A percentile compares a stretch with the other conserved stretches of the same genome.
Conservation (phyloP, 2,888 invertebrate species). For the Rhamphomyia laevipes region DNA sequence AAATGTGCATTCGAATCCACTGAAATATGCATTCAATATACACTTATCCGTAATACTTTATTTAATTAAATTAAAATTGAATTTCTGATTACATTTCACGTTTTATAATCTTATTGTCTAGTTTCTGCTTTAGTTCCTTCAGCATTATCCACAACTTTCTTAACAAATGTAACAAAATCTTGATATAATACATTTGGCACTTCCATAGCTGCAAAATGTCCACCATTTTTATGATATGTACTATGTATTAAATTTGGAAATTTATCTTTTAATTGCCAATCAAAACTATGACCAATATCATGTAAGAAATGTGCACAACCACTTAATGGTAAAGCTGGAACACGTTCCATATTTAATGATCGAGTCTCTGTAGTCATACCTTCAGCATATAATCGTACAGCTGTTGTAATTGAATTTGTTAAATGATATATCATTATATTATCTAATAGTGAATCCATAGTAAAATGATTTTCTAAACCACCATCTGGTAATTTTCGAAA, state of each 20-base stretch:
- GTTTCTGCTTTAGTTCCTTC: too few relatives aligned
- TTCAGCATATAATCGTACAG: constrained; percentile 60
- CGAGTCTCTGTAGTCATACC: constrained; percentile 24
- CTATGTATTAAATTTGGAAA: constrained; percentile 57
- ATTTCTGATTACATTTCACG: too few relatives aligned
- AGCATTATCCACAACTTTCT: too few relatives aligned
- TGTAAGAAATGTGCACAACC: constrained; percentile 63
- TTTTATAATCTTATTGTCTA: too few relatives aligned
- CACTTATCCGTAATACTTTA: too few relatives aligned
- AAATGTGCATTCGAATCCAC: too few relatives aligned
- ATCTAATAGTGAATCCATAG: constrained; percentile 46
- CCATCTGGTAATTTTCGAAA: constrained; percentile 47
- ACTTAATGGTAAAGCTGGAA: constrained; percentile 55
- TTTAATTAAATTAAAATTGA: too few relatives aligned
- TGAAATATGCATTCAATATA: too few relatives aligned
- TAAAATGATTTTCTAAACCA: constrained; percentile 44
- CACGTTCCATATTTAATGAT: constrained; percentile 33
- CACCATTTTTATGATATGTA: constrained; percentile 54
- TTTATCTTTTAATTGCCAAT: constrained; percentile 45
- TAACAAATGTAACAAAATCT: constrained; percentile 54
- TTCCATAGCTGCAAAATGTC: constrained; percentile 81
- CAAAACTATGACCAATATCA: constrained; percentile 50
- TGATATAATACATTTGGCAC: constrained; percentile 55
- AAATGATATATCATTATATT: constrained; percentile 74
- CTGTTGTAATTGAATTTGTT: constrained; percentile 57